Evolutionary conservation across 2,797 vertebrate species (phyloP).

Genomic region (Carduelis carduelis): DNA sequence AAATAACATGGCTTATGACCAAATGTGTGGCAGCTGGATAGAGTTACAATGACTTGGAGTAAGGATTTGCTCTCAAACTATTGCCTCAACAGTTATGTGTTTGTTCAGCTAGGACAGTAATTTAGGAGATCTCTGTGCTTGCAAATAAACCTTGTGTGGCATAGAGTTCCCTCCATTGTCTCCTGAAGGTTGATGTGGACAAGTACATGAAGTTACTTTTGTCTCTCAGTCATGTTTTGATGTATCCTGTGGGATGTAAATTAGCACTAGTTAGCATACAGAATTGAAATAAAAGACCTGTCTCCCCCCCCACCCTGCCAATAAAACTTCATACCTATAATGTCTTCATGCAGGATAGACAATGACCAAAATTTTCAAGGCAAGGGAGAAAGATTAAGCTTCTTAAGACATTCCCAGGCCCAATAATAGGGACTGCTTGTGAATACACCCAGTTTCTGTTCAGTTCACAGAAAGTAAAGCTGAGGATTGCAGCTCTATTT

Average conservation of each 20-base stretch:
- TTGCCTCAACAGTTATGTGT: not conserved
- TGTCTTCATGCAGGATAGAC: not conserved
- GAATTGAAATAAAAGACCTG: not conserved
- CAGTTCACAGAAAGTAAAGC: not conserved
- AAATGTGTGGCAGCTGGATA: not conserved
- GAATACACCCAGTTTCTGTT: not conserved
- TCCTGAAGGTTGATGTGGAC: not conserved
- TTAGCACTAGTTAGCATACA: not conserved
- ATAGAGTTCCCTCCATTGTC: not conserved
- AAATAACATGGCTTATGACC: not conserved
- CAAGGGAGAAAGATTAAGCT: not conserved
- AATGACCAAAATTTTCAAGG: not conserved
- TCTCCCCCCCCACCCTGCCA: rapidly evolving
- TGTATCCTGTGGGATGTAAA: not conserved
- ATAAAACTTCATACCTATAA: not conserved
- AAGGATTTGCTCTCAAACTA: not conserved
- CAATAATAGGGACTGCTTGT: not conserved
- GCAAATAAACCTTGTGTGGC: not conserved
- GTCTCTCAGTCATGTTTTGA: not conserved
- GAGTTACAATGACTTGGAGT: not conserved
- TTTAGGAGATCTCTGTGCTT: not conserved
- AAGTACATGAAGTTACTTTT: not conserved
- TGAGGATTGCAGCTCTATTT: not conserved
- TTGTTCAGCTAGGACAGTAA: not conserved
- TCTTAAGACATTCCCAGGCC: not conserved